These are phyloP conservation scores for Nomada flava DNA, from an alignment of 2,888 invertebrate genomes.

Conservation along the genomic window DNA sequence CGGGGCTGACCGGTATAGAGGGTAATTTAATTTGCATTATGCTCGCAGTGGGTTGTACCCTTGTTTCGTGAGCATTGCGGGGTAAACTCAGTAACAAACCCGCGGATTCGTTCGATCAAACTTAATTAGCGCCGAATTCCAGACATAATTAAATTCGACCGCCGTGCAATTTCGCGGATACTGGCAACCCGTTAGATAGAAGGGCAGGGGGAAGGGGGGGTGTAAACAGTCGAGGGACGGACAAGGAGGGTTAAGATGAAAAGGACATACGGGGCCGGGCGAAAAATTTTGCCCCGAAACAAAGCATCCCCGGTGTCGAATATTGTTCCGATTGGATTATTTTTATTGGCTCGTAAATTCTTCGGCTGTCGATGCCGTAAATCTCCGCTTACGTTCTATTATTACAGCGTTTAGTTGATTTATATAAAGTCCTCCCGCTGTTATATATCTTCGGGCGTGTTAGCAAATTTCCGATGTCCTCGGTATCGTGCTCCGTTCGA, in stretches of 20 bases:
- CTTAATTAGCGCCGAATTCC: conserved; percentile 82
- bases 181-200: conserved; percentile 57
- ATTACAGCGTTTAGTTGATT: conserved; percentile 50
- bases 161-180: conserved; percentile 72
- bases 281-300: conserved; percentile 34
- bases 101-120: conserved; percentile 82
- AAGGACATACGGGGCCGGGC: background rate
- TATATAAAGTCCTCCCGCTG: conserved; percentile 41
- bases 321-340: conserved; percentile 63
- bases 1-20: conserved; percentile 61
- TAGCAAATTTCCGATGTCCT: conserved; percentile 27
- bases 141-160: conserved; percentile 82
- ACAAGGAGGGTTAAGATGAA: conserved; percentile 13
- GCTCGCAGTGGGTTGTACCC: conserved; percentile 72
- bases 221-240: conserved; percentile 38
- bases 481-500: background rate
- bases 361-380: conserved; percentile 26
- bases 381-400: conserved; percentile 46
- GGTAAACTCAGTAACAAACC: conserved; percentile 79
- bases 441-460: conserved; percentile 1
- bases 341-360: conserved; percentile 58
- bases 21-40: conserved; percentile 80
- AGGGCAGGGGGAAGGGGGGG: conserved; percentile 32
- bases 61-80: conserved; percentile 79
- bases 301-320: conserved; percentile 55